Evolutionary conservation across 2,113 vertebrate genomes (phyloP).

Genomic region (Vulpes vulpes): DNA sequence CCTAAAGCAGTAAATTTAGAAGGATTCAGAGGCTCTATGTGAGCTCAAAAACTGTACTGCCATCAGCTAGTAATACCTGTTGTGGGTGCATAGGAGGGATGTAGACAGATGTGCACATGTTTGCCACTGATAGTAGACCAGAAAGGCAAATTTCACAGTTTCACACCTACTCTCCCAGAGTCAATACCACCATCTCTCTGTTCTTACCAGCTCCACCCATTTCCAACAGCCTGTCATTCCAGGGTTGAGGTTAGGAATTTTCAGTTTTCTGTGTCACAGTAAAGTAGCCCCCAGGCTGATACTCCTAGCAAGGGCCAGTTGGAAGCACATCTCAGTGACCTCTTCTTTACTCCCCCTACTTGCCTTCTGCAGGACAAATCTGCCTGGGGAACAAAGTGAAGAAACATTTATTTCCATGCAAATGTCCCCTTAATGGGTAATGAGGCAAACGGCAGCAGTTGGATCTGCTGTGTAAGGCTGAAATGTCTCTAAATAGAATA

Average conservation of each 20-base stretch:
- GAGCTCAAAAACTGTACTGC: neutral
- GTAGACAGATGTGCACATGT: too few relatives aligned
- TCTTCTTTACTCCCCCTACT: neutral
- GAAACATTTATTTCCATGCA: constrained; percentile 56
- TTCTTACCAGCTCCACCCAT: neutral
- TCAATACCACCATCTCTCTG: neutral
- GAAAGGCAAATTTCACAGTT: neutral
- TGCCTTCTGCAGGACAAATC: neutral
- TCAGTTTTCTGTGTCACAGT: neutral
- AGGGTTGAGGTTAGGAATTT: neutral
- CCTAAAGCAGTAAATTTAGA: neutral
- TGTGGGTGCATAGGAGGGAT: rapidly evolving
- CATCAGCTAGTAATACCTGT: constrained; percentile 40
- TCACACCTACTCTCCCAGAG: neutral
- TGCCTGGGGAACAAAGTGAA: neutral
- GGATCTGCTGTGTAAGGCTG: constrained; percentile 77
- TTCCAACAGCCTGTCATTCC: neutral
- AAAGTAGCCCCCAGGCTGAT: neutral
- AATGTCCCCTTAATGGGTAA: constrained; percentile 60
- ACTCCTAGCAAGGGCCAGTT: neutral
- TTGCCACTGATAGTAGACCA: neutral
- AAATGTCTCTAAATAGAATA: constrained; percentile 79
- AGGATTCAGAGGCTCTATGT: neutral
- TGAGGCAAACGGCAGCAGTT: constrained; percentile 13
- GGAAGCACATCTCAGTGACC: neutral